Evolutionary conservation across 2,888 invertebrate genomes (phyloP).

Genomic region (Rhodophaea formosa): DNA sequence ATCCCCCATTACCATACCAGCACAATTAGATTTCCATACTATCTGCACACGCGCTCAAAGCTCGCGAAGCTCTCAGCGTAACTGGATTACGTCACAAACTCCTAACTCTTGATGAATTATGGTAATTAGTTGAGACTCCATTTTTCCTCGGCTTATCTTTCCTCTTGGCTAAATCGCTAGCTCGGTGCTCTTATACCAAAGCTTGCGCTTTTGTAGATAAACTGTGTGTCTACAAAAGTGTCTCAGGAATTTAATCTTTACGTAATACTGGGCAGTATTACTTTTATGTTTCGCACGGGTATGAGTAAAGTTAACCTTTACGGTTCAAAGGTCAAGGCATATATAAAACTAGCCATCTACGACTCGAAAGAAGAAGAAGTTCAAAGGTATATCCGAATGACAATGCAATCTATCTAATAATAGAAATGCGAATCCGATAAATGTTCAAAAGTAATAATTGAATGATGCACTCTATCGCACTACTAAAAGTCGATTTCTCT

Average conservation of each 20-base stretch:
- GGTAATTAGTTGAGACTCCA: slow-evolving; percentile 44
- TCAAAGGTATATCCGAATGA: too few species aligned
- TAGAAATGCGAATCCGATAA: too few species aligned
- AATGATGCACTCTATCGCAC: too few species aligned
- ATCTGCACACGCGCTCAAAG: background rate
- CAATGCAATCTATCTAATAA: too few species aligned
- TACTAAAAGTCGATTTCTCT: too few species aligned
- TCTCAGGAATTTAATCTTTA: background rate
- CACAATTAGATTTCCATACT: background rate
- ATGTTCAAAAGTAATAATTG: too few species aligned
- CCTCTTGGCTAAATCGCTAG: slow-evolving; percentile 13
- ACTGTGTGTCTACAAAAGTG: background rate
- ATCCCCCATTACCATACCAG: background rate
- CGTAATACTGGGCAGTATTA: background rate
- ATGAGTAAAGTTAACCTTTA: too few species aligned
- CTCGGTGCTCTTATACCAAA: background rate
- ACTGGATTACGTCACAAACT: slow-evolving; percentile 28
- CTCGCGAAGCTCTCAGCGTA: background rate
- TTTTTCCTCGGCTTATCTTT: slow-evolving; percentile 38
- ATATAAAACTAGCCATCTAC: too few species aligned
- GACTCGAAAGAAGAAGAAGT: too few species aligned
- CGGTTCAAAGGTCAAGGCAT: too few species aligned
- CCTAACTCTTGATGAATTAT: slow-evolving; percentile 45
- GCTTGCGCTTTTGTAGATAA: background rate
- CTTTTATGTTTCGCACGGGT: too few species aligned